phyloP scores from a whole-genome alignment of 2,888 invertebrate genomes.

The Nemoura dubitans region DNA sequence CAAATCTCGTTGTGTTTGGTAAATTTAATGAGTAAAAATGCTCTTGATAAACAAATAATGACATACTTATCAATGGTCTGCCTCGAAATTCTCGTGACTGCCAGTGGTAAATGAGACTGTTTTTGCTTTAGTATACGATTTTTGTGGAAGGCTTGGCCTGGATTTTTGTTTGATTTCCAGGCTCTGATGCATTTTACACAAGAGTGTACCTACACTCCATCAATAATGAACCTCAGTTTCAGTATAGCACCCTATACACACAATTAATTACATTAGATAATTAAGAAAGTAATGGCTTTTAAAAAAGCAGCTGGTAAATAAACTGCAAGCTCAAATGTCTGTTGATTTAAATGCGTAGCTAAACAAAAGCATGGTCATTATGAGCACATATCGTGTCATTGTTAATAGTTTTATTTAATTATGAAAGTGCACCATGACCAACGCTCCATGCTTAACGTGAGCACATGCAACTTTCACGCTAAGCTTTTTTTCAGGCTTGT shows the following conservation, averaged over 20 bases:
- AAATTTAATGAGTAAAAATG: no score
- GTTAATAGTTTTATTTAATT: neutral
- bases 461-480: neutral
- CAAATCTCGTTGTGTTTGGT: no score
- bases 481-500: no score
- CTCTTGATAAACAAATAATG: no score
- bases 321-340: neutral
- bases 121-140: no score
- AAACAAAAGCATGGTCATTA: no score
- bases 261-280: constrained; percentile 30
- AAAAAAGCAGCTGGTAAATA: neutral
- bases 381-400: neutral
- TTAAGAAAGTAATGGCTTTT: constrained; percentile 31
- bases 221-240: constrained; percentile 3
- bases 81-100: no score
- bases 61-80: no score
- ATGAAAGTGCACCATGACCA: neutral
- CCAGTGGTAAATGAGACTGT: no score
- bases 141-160: no score
- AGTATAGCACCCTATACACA: neutral
- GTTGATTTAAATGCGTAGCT: neutral
- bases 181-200: neutral
- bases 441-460: neutral
- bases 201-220: neutral
- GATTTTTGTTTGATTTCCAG: neutral